Evolutionary conservation across 2,888 invertebrate genomes (phyloP).

Genomic region (Chrysolina americana): DNA sequence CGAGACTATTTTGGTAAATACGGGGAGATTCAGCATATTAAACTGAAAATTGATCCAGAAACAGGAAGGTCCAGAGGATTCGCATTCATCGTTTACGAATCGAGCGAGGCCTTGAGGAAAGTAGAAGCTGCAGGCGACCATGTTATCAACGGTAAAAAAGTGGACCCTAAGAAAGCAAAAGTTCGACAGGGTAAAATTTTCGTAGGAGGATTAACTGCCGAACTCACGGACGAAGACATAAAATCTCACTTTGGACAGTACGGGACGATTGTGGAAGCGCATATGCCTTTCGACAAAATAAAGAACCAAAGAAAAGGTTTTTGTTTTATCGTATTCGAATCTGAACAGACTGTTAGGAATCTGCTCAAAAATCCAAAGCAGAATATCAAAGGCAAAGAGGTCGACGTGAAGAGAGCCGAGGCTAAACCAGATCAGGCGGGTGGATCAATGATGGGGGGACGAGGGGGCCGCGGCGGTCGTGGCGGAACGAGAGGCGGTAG

Average conservation of each 20-base stretch:
- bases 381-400: slow-evolving; percentile 93
- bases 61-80: slow-evolving; percentile 96
- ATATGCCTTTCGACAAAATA: slow-evolving; percentile 97
- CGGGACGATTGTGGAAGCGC: slow-evolving; percentile 95
- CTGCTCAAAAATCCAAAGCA: slow-evolving; percentile 93
- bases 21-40: slow-evolving; percentile 96
- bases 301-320: slow-evolving; percentile 97
- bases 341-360: slow-evolving; percentile 94
- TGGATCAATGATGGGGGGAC: slow-evolving; percentile 68
- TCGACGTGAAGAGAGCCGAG: slow-evolving; percentile 95
- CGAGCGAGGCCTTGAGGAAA: slow-evolving; percentile 91
- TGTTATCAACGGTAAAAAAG: slow-evolving; percentile 94
- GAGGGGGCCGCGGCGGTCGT: slow-evolving; percentile 78
- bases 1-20: slow-evolving; percentile 94
- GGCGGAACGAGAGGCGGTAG: slow-evolving; percentile 70
- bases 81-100: slow-evolving; percentile 95
- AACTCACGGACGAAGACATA: slow-evolving; percentile 94
- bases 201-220: slow-evolving; percentile 94
- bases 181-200: slow-evolving; percentile 96
- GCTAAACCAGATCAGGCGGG: slow-evolving; percentile 89
- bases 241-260: slow-evolving; percentile 93
- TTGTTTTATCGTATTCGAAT: slow-evolving; percentile 98
- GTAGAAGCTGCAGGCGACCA: slow-evolving; percentile 91
- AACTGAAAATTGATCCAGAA: slow-evolving; percentile 96
- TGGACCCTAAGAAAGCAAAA: slow-evolving; percentile 96